Conservation (phyloP, 1,140 invertebrate species). For the Oryctes rhinoceros region DNA sequence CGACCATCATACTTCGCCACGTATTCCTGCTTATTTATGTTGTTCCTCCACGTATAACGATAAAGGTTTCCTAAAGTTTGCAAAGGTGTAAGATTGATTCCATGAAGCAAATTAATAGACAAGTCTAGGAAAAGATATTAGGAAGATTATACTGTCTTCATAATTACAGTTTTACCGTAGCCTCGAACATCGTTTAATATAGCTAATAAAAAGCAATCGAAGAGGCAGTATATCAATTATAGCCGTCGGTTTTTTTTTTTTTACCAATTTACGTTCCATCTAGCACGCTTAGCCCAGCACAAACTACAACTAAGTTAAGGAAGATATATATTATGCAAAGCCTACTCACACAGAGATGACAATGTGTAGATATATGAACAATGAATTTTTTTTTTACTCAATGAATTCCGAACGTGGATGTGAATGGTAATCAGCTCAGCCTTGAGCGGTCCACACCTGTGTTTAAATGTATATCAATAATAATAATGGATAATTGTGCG, state of each 20-base stretch:
- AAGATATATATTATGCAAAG: conserved; percentile 39
- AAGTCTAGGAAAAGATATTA: conserved; percentile 1
- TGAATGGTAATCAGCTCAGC: conserved; percentile 45
- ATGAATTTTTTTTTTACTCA: conserved; percentile 40
- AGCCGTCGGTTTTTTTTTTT: neutral
- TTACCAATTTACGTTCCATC: neutral
- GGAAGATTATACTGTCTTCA: neutral
- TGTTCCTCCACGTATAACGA: neutral
- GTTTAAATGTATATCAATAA: conserved; percentile 49
- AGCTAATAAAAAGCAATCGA: conserved; percentile 15
- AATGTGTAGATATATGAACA: conserved; percentile 44
- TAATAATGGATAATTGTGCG: conserved; percentile 46
- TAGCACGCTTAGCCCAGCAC: neutral
- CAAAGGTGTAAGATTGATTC: neutral
- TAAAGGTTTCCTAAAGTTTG: neutral
- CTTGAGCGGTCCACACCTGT: conserved; percentile 47
- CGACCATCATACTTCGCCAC: too few species aligned
- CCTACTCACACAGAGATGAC: conserved; percentile 43
- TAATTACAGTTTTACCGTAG: neutral
- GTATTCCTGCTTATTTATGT: too few species aligned
- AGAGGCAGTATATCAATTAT: conserved; percentile 4
- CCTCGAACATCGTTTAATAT: conserved; percentile 9
- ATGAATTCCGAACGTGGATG: conserved; percentile 38
- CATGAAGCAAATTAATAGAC: neutral
- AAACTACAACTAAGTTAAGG: neutral